These are phyloP conservation scores for Pectinophora gossypiella DNA, from an alignment of 1,140 invertebrate genomes.

Conservation along the genomic window DNA sequence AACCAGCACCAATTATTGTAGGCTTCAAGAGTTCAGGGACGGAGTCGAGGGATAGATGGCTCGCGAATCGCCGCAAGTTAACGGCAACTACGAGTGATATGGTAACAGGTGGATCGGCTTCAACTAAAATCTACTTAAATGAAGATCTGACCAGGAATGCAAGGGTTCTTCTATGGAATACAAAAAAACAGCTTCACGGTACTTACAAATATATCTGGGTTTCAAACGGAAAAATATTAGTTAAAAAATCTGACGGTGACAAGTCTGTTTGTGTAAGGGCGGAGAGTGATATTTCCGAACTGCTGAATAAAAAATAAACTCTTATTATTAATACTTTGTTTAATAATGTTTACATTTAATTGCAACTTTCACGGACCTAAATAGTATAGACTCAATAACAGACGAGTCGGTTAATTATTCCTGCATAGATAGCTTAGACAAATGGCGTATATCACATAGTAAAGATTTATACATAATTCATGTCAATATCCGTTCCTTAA, in stretches of 20 bases:
- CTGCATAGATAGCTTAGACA: neutral
- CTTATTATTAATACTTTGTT: neutral
- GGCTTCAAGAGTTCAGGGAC: conserved; percentile 2
- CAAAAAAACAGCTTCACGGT: conserved; percentile 6
- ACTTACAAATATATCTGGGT: conserved; percentile 15
- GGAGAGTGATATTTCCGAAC: neutral
- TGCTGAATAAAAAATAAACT: neutral
- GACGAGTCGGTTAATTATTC: neutral
- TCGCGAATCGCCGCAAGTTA: neutral
- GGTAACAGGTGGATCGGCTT: conserved; percentile 1
- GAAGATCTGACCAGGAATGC: conserved; percentile 5
- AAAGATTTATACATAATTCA: conserved; percentile 3
- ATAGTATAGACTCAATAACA: neutral
- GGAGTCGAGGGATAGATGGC: neutral
- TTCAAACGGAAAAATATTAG: conserved; percentile 9
- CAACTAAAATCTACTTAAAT: conserved; percentile 10
- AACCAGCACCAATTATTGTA: conserved; percentile 1
- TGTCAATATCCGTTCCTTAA: conserved; percentile 9
- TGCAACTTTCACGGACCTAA: neutral
- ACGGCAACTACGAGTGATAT: neutral
- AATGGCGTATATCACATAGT: neutral
- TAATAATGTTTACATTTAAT: neutral
- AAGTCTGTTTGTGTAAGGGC: neutral
- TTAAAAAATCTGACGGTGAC: conserved; percentile 7
- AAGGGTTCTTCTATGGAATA: conserved; percentile 9